phyloP scores from a whole-genome alignment of 2,797 vertebrate species.

The Centroberyx gerrardi region DNA sequence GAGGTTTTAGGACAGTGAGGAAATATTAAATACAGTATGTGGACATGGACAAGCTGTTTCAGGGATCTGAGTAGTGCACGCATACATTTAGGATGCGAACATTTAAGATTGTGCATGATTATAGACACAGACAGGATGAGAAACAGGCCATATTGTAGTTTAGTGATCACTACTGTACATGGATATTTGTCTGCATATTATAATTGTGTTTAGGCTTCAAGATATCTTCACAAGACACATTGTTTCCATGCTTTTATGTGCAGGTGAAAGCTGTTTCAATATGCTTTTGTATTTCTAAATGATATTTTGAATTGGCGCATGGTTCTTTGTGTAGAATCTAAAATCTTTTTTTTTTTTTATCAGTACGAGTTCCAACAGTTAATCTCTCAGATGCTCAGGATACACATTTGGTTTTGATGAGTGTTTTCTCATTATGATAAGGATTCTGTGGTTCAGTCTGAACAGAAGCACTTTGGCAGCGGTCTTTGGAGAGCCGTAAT shows the following conservation, averaged over 20 bases:
- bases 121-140: background rate
- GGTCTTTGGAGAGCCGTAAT: constrained; percentile 56
- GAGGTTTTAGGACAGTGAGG: constrained; percentile 12
- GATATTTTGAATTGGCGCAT: constrained; percentile 15
- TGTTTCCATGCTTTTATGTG: constrained; percentile 13
- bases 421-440: constrained; percentile 40
- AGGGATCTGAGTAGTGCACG: constrained; percentile 23
- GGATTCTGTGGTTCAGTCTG: constrained; percentile 39
- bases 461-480: constrained; percentile 51
- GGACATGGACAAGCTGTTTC: constrained; percentile 10
- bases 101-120: constrained; percentile 13
- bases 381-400: constrained; percentile 34
- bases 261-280: constrained; percentile 1
- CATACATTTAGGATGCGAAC: background rate
- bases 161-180: background rate
- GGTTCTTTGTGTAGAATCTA: constrained; percentile 9
- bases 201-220: background rate
- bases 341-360: constrained; percentile 23
- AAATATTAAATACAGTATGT: constrained; percentile 25
- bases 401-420: constrained; percentile 56
- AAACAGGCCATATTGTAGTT: background rate
- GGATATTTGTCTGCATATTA: background rate
- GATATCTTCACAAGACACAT: constrained; percentile 1
- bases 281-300: constrained; percentile 2
- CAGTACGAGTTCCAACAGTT: constrained; percentile 24